These are phyloP conservation scores for Galerucella nymphaeae DNA, from an alignment of 2,888 invertebrate species.

Conservation along the genomic window DNA sequence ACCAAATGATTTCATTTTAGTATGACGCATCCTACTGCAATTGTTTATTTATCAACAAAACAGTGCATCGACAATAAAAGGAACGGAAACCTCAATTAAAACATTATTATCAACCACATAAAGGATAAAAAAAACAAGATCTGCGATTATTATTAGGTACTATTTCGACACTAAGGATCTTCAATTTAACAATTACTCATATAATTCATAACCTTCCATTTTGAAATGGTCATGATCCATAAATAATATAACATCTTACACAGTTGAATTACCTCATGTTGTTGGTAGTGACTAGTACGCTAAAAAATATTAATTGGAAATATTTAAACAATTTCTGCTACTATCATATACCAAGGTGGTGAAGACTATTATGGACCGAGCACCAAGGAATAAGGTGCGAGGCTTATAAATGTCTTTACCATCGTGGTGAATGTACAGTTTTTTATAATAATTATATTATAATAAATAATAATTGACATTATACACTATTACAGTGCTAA, in stretches of 20 bases:
- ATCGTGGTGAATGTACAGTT: no score
- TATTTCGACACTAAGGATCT: slow-evolving; percentile 2
- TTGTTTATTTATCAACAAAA: not conserved
- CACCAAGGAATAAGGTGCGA: no score
- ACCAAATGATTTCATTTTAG: not conserved
- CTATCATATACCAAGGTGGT: no score
- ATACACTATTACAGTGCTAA: no score
- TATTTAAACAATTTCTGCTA: no score
- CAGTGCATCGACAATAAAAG: not conserved
- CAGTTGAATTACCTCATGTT: not conserved
- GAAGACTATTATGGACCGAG: no score
- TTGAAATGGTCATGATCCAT: slow-evolving; percentile 6
- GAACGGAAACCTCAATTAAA: slow-evolving; percentile 2
- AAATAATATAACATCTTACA: not conserved
- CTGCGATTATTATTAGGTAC: not conserved
- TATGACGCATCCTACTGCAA: not conserved
- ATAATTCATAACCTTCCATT: not conserved
- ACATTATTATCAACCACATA: slow-evolving; percentile 7
- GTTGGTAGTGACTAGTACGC: not conserved
- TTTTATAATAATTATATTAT: no score
- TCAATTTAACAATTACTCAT: slow-evolving; percentile 11
- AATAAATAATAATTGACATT: no score
- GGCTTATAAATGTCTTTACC: no score
- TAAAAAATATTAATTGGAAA: no score
- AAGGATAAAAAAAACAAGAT: not conserved